Conservation (phyloP, 92 coral and sea anemone genomes). For the Actinernus sp. region DNA sequence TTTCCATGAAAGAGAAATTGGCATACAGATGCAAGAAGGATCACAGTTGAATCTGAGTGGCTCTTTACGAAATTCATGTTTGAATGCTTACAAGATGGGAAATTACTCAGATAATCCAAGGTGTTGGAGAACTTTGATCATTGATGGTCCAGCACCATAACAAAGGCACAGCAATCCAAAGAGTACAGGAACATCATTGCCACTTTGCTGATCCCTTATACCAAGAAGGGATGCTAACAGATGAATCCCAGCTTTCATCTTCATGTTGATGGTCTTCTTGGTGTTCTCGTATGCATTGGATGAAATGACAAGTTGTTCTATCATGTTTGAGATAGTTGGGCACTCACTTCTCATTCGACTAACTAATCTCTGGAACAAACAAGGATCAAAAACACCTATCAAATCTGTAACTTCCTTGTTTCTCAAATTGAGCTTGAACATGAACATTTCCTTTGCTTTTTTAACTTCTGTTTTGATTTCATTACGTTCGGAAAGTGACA, state of each 20-base stretch:
- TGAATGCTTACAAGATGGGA: constrained; percentile 9
- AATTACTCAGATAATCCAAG: constrained; percentile 9
- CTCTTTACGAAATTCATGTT: background rate
- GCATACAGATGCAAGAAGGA: too few species aligned
- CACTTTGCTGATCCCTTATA: constrained; percentile 35
- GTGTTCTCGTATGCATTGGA: constrained; percentile 8
- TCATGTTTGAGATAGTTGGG: constrained; percentile 22
- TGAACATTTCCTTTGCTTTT: constrained; percentile 15
- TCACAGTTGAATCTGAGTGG: too few species aligned
- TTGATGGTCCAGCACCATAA: too few species aligned
- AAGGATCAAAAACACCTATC: constrained; percentile 16
- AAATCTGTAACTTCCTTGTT: constrained; percentile 18
- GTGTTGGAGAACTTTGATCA: constrained; percentile 14
- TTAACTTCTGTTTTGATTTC: constrained; percentile 30
- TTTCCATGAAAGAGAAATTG: too few species aligned
- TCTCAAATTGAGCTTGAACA: constrained; percentile 39
- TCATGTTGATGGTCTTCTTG: constrained; percentile 8
- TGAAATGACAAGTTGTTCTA: constrained; percentile 33
- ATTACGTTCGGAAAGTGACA: constrained; percentile 46
- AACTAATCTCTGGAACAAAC: constrained; percentile 13
- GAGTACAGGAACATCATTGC: constrained; percentile 38
- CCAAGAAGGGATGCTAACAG: constrained; percentile 35
- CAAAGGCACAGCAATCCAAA: constrained; percentile 46
- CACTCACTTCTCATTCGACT: constrained; percentile 3
- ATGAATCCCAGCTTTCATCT: constrained; percentile 42